phyloP scores from a whole-genome alignment of 2,797 vertebrate species.

The Lophius americanus region DNA sequence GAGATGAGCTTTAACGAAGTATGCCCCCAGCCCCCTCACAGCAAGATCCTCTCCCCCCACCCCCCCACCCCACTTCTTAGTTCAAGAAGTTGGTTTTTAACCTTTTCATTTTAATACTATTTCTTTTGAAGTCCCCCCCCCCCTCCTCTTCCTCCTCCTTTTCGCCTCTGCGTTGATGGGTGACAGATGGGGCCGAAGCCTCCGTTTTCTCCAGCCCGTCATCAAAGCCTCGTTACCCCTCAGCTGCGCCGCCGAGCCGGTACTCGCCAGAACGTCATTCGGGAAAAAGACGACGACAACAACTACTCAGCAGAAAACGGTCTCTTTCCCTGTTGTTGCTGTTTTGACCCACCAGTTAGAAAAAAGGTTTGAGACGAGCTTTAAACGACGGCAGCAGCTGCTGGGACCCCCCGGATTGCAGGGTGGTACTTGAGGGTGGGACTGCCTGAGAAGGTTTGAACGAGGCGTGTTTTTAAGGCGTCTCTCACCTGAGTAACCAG shows the following conservation, averaged over 20 bases:
- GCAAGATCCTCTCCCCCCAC: too few relatives aligned
- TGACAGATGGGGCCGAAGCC: conserved; percentile 15
- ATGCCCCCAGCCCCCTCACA: rapidly evolving
- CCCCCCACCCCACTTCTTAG: background rate
- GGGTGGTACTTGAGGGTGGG: conserved; percentile 12
- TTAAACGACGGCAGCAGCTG: too few relatives aligned
- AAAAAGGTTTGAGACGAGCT: conserved; percentile 3
- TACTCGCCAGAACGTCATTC: conserved; percentile 11
- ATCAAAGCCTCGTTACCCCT: conserved; percentile 15
- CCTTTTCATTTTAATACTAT: background rate
- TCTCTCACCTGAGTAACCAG: background rate
- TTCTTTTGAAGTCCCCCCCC: background rate
- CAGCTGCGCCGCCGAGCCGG: conserved; percentile 5
- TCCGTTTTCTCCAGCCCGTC: conserved; percentile 13
- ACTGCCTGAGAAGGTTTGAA: background rate
- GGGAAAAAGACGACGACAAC: background rate
- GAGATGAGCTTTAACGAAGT: background rate
- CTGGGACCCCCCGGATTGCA: background rate
- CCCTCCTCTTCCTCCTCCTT: too few relatives aligned
- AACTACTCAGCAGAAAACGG: background rate
- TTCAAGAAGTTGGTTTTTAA: background rate
- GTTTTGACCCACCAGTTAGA: conserved; percentile 22
- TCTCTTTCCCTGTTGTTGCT: conserved; percentile 1
- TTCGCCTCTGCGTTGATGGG: background rate
- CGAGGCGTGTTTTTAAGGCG: background rate